Base-by-base conservation (phyloP, 2,888 invertebrate species). In the Meghimatium bilineatum region DNA sequence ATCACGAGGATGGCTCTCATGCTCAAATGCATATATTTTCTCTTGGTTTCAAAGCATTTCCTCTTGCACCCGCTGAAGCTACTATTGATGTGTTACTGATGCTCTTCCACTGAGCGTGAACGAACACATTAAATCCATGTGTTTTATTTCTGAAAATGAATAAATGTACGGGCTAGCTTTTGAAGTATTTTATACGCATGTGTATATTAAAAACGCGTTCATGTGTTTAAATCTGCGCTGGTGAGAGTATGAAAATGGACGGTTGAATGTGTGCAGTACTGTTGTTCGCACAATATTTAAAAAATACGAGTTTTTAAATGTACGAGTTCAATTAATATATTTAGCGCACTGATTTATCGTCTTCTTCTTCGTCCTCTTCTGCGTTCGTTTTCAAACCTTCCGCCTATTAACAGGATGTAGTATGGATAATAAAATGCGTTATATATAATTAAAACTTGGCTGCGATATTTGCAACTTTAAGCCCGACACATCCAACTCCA, bases 11-110 rank as follows among this genome's bases (percentile, higher is more conserved):
- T 52, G 52, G 74, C 32, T 49, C 52, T 74, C 29, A 52, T 49
- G 74, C 52, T 52, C 52, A 74, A 32, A 74, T 32, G 74, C 52
- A 29, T 74, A 74, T 74, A 49, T 29, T 52, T 72, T 32, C 74
- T 52, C 32, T 17, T 32, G 32, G 49, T 74, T 32, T 74, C 32
- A 74, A 74, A 74, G 52, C 74, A 34, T 32, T 52, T 74, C 52
- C n/a, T 49, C 26, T 44, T 71, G n/a, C 44, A 14, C 72, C 72
- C 12, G 72, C n/a, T 72, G 72, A 29, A 74, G 32, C 52, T 32
- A 32, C 1, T 74, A 74, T n/a, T 74, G 74, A 52, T 23, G 32
- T 52, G 74, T 52, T 32, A 74, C 74, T 49, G 32, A 44, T 49
- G 52, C 52, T 52, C 23, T 49, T 29, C 26, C 74, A 74, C n/a